These are phyloP conservation scores for Trachymyrmex cornetzi DNA, from an alignment of 1,140 invertebrate genomes.

Conservation along the genomic window DNA sequence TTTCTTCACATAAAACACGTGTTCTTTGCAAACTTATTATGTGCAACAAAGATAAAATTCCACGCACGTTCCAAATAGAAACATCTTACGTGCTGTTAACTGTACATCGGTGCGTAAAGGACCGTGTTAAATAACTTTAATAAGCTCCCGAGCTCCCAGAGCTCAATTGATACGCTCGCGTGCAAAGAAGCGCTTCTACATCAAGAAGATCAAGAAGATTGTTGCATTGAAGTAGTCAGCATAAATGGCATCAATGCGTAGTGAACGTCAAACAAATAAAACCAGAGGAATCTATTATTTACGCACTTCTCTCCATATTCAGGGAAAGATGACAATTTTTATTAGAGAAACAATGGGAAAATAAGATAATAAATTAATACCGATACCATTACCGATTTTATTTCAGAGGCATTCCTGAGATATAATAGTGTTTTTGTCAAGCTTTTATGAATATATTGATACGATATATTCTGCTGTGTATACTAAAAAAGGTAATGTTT, in stretches of 20 bases:
- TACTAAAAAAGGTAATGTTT: neutral
- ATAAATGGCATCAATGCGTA: constrained; percentile 16
- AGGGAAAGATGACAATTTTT: neutral
- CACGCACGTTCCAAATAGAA: neutral
- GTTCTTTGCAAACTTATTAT: neutral
- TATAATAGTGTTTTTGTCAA: constrained; percentile 21
- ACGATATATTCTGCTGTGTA: constrained; percentile 22
- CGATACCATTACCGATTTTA: constrained; percentile 30
- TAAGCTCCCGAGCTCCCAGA: constrained; percentile 22
- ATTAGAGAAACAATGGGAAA: constrained; percentile 1
- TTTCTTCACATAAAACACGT: neutral
- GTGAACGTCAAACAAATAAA: constrained; percentile 6
- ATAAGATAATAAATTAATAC: neutral
- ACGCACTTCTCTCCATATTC: neutral
- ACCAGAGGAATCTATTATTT: neutral
- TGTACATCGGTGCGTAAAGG: constrained; percentile 4
- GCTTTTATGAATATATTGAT: constrained; percentile 28
- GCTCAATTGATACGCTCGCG: constrained; percentile 39
- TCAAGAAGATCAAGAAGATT: constrained; percentile 26
- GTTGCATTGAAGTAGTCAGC: constrained; percentile 19
- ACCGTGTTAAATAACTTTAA: constrained; percentile 41
- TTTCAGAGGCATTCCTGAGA: constrained; percentile 7
- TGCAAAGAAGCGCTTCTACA: constrained; percentile 26
- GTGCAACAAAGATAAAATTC: neutral
- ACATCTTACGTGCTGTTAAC: neutral